phyloP scores from a whole-genome alignment of 2,113 vertebrate genomes.

The Proterorhinus semilunaris region DNA sequence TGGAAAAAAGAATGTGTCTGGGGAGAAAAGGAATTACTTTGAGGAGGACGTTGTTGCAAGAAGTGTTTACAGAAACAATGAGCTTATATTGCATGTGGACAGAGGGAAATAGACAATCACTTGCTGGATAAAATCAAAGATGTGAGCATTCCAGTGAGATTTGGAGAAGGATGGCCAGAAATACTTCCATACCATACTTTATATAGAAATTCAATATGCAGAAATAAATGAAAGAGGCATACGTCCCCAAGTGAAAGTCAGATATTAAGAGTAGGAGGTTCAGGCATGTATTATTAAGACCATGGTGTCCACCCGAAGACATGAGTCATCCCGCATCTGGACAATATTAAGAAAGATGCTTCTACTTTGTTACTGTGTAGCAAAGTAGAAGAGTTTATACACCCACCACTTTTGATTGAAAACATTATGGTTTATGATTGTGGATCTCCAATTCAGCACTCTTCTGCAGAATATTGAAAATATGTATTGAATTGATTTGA shows the following conservation, averaged over 20 bases:
- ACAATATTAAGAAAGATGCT: conserved; percentile 37
- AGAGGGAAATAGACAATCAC: conserved; percentile 18
- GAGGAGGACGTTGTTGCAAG: conserved; percentile 1
- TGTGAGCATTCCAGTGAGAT: conserved; percentile 13
- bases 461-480: not conserved
- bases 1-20: not conserved
- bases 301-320: conserved; percentile 42
- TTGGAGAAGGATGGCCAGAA: not conserved
- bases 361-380: conserved; percentile 24
- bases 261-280: conserved; percentile 41
- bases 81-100: conserved; percentile 7
- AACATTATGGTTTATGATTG: not conserved
- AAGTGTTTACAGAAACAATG: conserved; percentile 4
- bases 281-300: conserved; percentile 60
- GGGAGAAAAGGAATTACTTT: conserved; percentile 9
- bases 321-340: conserved; percentile 53
- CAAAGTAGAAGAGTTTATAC: conserved; percentile 25
- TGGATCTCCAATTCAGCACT: too few relatives aligned
- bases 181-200: conserved; percentile 5
- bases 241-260: conserved; percentile 4
- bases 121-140: conserved; percentile 2
- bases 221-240: conserved; percentile 19
- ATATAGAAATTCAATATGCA: conserved; percentile 11
- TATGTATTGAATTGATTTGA: not conserved
- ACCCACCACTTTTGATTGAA: conserved; percentile 22